Base-by-base conservation (phyloP, 2,113 vertebrate species). In the Sander lucioperca region DNA sequence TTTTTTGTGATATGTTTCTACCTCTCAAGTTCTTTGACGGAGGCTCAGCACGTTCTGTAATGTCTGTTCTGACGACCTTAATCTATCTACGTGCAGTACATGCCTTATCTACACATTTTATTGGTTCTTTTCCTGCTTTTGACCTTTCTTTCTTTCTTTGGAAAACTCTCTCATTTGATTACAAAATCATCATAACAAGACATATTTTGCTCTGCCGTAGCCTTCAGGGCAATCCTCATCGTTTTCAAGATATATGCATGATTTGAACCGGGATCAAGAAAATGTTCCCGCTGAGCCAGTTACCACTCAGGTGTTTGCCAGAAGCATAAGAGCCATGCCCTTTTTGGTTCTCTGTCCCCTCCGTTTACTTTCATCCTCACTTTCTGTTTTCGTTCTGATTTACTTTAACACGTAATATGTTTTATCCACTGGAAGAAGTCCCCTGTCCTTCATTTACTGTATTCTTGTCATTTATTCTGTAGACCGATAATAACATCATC, bases 381-480 rank as follows among this genome's bases (percentile, higher is more conserved):
- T 83, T 69, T 90, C 63, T 4, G 47, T 83, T 83, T 45, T 80
- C 14, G 0, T 23, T 86, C 3, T 82, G 8, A 8, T 82, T 51
- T 51, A 11, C 3, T 53, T 27, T 68, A 36, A 39, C 4, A 33
- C 10, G 16, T 14, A 12, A 27, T 13, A 16, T 25, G 36, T 15
- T 66, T 15, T 15, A 12, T 21, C n/a, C 0, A 4, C 7, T 27
- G 0, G 27, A 2, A 45, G 78, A 84, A 65, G 8, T 43, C 27
- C 62, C 51, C 4, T 16, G 19, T 11, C 9, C 7, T 54, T 70
- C 15, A 36, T 51, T 56, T 16, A 15, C 11, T 5, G 21, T 21
- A 5, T 45, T 0, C 50, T 10, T 13, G 10, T 23, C 30, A 0
- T 21, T 39, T 25, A 4, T 10, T 53, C 10, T 57, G 15, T 23